A percentile compares a stretch with the other conserved stretches of the same genome.
Conservation (phyloP, 2,797 vertebrate genomes). For the Anolis apletophallus region DNA sequence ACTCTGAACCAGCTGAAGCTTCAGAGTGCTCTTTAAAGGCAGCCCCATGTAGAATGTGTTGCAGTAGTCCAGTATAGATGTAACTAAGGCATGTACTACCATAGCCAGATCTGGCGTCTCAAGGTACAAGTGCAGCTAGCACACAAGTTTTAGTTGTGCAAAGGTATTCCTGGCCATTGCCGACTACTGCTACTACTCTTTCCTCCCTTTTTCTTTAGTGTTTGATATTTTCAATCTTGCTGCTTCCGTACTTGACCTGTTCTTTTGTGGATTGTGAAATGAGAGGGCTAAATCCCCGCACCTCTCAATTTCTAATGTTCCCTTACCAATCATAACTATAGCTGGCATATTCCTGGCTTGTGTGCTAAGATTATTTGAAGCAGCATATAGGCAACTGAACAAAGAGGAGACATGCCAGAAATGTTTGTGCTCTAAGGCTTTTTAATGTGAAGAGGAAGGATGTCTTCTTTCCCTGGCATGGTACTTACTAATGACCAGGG, state of each 20-base stretch:
- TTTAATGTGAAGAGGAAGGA: not conserved
- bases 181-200: too few species aligned
- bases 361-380: not conserved
- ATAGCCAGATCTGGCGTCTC: too few species aligned
- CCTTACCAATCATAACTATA: slow-evolving; percentile 6
- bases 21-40: too few species aligned
- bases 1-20: too few species aligned
- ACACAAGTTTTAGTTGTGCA: too few species aligned
- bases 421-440: slow-evolving; percentile 21
- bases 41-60: too few species aligned
- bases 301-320: not conserved
- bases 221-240: not conserved
- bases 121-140: too few species aligned
- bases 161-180: too few species aligned
- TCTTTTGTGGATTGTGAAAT: not conserved
- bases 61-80: too few species aligned
- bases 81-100: too few species aligned
- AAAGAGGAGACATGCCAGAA: slow-evolving; percentile 14
- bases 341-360: slow-evolving; percentile 35
- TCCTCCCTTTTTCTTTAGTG: not conserved
- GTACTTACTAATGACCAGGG: slow-evolving; percentile 7
- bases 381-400: slow-evolving; percentile 4
- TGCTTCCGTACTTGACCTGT: not conserved
- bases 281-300: not conserved
- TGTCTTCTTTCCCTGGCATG: slow-evolving; percentile 5